Conservation (phyloP, 2,113 vertebrate species). For the Chlorocebus sabaeus region DNA sequence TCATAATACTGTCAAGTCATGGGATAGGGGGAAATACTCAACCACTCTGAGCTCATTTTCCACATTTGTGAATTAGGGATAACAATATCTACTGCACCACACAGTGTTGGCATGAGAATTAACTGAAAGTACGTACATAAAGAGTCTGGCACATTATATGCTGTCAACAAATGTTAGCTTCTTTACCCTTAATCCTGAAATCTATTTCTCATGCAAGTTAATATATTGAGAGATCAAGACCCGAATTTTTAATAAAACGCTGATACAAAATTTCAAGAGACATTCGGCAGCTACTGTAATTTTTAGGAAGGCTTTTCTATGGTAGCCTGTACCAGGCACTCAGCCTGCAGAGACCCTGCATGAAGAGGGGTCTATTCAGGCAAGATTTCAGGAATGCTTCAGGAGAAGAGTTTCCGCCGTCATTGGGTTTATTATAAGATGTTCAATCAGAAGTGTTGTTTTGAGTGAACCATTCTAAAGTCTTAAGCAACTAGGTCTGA, state of each 20-base stretch:
- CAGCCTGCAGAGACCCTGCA: background rate
- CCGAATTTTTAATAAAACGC: conserved; percentile 2
- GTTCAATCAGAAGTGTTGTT: background rate
- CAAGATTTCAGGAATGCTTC: background rate
- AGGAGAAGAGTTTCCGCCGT: background rate
- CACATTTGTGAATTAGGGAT: background rate
- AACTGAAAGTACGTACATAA: background rate
- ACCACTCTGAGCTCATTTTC: background rate
- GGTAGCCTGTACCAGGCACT: background rate
- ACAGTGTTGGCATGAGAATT: background rate
- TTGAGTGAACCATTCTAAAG: background rate
- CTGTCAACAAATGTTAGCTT: conserved; percentile 19
- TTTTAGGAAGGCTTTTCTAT: background rate
- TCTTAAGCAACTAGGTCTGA: background rate
- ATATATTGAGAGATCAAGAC: conserved; percentile 14
- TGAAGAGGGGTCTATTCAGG: background rate
- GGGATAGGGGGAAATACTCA: background rate
- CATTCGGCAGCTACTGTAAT: background rate
- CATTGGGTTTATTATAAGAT: background rate
- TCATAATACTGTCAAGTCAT: background rate
- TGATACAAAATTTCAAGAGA: conserved; percentile 14
- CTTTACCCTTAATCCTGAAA: conserved; percentile 13
- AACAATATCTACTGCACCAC: background rate
- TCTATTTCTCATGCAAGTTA: conserved; percentile 1
- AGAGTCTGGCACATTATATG: background rate